Evolutionary conservation across 2,888 invertebrate genomes (phyloP).

Genomic region (Pandemis cinnamomeana): DNA sequence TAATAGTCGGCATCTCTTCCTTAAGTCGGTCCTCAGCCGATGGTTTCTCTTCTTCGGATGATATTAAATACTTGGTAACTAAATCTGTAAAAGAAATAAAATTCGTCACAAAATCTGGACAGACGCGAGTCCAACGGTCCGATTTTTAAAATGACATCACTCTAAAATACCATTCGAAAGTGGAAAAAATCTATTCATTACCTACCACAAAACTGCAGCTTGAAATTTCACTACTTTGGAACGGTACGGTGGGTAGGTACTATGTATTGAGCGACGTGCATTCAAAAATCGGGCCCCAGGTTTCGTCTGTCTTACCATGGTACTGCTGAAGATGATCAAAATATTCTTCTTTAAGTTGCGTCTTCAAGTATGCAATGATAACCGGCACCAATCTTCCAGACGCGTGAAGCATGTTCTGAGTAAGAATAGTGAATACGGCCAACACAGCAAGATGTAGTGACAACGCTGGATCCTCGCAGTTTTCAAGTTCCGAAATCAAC

Average conservation of each 20-base stretch:
- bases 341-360: conserved; percentile 87
- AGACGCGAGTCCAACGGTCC: too few species aligned
- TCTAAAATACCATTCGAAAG: too few species aligned
- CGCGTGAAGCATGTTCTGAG: conserved; percentile 94
- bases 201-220: too few species aligned
- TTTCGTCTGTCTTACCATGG: conserved; percentile 87
- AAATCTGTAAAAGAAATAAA: conserved; percentile 61
- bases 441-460: conserved; percentile 90
- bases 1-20: conserved; percentile 66
- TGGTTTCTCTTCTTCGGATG: conserved; percentile 66
- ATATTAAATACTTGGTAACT: conserved; percentile 72
- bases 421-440: conserved; percentile 91
- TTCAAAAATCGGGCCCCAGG: not conserved
- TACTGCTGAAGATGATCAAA: conserved; percentile 87
- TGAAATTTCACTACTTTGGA: too few species aligned
- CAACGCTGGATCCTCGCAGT: conserved; percentile 90
- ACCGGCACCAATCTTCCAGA: conserved; percentile 96
- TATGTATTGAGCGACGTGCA: too few species aligned
- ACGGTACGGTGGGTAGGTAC: too few species aligned
- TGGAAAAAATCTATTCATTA: too few species aligned
- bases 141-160: too few species aligned
- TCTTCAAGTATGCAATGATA: conserved; percentile 89
- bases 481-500: conserved; percentile 90
- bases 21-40: conserved; percentile 63
- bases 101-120: not conserved